phyloP scores from a whole-genome alignment of 1,140 invertebrate species.

The Formica exsecta region DNA sequence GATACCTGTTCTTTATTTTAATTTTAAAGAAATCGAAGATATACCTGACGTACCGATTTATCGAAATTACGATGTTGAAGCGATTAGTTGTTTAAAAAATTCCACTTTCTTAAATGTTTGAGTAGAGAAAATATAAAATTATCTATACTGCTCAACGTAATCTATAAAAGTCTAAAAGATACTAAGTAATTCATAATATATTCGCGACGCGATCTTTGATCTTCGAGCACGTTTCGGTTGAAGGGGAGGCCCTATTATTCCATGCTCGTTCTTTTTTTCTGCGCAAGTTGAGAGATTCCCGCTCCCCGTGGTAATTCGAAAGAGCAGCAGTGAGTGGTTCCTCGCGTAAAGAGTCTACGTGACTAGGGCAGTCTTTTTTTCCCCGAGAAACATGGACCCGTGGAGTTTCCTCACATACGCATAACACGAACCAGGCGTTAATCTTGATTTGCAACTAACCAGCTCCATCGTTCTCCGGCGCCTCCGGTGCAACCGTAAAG shows the following conservation, averaged over 20 bases:
- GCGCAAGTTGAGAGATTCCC: conserved; percentile 20
- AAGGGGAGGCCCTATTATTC: conserved; percentile 18
- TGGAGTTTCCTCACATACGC: conserved; percentile 65
- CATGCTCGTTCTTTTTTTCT: conserved; percentile 15
- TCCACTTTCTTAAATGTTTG: not conserved
- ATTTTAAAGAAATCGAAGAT: not conserved
- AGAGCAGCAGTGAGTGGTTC: conserved; percentile 66
- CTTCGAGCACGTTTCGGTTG: not conserved
- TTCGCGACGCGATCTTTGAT: conserved; percentile 20
- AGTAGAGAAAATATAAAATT: no score
- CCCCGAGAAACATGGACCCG: conserved; percentile 2
- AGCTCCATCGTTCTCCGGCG: conserved; percentile 51
- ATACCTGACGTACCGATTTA: not conserved
- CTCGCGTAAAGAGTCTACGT: conserved; percentile 76
- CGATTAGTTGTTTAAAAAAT: not conserved
- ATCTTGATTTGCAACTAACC: conserved; percentile 66
- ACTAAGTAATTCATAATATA: not conserved
- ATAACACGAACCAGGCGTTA: conserved; percentile 70
- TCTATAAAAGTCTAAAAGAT: no score
- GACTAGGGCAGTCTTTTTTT: conserved; percentile 54
- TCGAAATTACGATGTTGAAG: not conserved
- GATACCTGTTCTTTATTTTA: not conserved
- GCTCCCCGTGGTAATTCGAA: conserved; percentile 67
- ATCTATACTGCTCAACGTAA: no score
- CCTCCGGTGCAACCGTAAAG: conserved; percentile 58